Evolutionary conservation across 2,113 vertebrate species (phyloP).

Genomic region (Manacus vitellinus): DNA sequence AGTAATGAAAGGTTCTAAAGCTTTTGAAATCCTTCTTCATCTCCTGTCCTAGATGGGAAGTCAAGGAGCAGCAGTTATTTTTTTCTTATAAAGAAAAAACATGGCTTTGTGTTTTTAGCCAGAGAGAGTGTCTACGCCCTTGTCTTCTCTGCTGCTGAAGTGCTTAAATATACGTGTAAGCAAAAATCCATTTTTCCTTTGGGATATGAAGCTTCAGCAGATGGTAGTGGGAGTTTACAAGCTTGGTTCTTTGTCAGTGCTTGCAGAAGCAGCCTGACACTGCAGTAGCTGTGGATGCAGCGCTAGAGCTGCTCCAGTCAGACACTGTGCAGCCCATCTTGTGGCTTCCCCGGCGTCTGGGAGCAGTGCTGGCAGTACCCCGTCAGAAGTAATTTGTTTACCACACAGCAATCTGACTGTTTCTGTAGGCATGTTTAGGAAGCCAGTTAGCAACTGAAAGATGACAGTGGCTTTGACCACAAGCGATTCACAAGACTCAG

Average conservation of each 20-base stretch:
- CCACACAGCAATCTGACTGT: not conserved
- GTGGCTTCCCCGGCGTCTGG: not conserved
- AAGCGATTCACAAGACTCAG: not conserved
- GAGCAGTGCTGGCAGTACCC: not conserved
- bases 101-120: not conserved
- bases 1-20: not conserved
- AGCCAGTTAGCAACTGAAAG: not conserved
- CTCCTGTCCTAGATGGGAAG: not conserved
- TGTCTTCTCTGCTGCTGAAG: constrained; percentile 8
- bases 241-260: not conserved
- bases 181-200: constrained; percentile 23
- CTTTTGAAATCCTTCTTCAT: not conserved
- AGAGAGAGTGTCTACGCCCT: not conserved
- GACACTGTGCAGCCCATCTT: not conserved
- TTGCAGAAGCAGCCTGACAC: constrained; percentile 1
- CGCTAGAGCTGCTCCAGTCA: not conserved
- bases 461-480: constrained; percentile 2
- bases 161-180: not conserved
- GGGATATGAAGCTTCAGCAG: constrained; percentile 12
- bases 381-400: constrained; percentile 27
- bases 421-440: constrained; percentile 6
- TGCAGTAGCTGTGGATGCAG: not conserved
- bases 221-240: constrained; percentile 48
- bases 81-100: not conserved
- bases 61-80: not conserved